Evolutionary conservation across 2,113 vertebrate species (phyloP).

Genomic region (Ptyas mucosa): DNA sequence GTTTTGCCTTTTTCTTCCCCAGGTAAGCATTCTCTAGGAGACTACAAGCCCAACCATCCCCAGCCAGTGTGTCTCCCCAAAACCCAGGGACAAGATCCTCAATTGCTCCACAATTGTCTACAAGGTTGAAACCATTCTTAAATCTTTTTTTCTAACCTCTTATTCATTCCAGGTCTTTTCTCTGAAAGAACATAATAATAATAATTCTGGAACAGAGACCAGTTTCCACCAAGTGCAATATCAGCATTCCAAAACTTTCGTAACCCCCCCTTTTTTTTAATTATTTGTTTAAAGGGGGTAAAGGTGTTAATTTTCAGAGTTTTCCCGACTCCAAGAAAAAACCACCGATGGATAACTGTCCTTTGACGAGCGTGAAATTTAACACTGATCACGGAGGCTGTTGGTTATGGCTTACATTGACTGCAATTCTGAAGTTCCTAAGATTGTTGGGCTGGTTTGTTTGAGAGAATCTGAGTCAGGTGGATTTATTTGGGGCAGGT

Average conservation of each 20-base stretch:
- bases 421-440: not conserved
- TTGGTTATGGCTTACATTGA: too few species aligned
- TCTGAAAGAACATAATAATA: not conserved
- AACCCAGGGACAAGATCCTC: not conserved
- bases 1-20: not conserved
- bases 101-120: not conserved
- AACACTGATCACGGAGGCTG: too few species aligned
- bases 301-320: not conserved
- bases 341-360: not conserved
- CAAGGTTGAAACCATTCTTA: not conserved
- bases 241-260: constrained; percentile 1
- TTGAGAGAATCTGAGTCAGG: not conserved
- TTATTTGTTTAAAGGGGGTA: not conserved
- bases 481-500: not conserved
- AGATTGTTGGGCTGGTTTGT: not conserved
- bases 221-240: constrained; percentile 10
- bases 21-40: not conserved
- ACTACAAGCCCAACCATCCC: not conserved
- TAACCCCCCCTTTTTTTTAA: too few species aligned
- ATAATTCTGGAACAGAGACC: not conserved
- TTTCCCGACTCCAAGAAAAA: not conserved
- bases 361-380: not conserved
- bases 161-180: not conserved
- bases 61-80: not conserved
- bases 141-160: not conserved